Evolutionary conservation across 2,888 invertebrate genomes (phyloP), one percentile per base, ranked within the genome.

Genomic region (Drosophila paucipuncta): DNA sequence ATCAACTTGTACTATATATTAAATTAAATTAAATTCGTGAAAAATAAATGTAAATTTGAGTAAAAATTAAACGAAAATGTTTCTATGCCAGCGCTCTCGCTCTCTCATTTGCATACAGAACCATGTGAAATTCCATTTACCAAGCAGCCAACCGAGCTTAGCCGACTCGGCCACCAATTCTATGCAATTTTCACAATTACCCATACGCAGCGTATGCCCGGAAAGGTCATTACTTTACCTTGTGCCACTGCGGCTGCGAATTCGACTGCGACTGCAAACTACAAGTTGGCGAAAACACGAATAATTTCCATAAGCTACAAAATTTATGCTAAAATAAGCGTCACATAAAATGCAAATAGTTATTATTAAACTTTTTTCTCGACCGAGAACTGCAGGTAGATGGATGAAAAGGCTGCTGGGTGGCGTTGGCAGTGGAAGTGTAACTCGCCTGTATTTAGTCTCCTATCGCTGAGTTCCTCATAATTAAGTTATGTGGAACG

Each of bases 301-400:
- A 85, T 82, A 85, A 85, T 85, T 85, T 85, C 78, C 85, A 85
- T 85, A 87, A 85, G 85, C 83, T 87, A 69, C 76, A 78, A 82
- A 85, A 83, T 85, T 85, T 85, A 85, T 85, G 85, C 87, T 87
- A 85, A 87, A 87, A 85, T 85, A 85, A 85, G 85, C 85, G 85
- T 76, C 82, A 78, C 85, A 85, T 85, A 85, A 85, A 87, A 85
- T 85, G 85, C 85, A 85, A 85, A 85, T 85, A 85, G 85, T 85
- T 85, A 87, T 83, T 87, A 87, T 87, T 85, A 87, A 85, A 87
- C 76, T 85, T 87, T 86, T 87, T 78, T 61, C 41, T 57, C 75
- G n/a, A 69, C 65, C 31, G 35, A 50, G 16, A 35, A 39, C 61
- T 39, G 43, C 61, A 43, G 57, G 54, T 18, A 13, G 7, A 25